Base-by-base conservation (phyloP, 2,888 invertebrate genomes). In the Sarcophaga carnaria region DNA sequence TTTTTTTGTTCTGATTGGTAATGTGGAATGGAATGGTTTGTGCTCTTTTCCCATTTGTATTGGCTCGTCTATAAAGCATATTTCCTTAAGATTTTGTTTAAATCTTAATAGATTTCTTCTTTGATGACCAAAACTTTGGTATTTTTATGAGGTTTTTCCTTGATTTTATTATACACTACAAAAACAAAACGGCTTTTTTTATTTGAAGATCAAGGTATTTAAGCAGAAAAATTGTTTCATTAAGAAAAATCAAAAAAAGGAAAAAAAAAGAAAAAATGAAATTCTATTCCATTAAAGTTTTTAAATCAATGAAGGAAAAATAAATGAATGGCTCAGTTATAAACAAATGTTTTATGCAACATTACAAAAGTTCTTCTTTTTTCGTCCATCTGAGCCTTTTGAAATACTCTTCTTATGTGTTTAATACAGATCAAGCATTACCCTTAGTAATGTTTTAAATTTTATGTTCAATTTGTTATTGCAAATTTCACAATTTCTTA, bases 51-150 rank as follows among this genome's bases (percentile, higher is more conserved):
- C 14, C 25, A 70, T 59, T 22, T 22, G 22, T 78, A 72, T 66
- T 76, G 80, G 60, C 64, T 80, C 60, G 59, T 45, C 70, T 70
- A 64, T 84, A 64, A 78, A 79, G 45, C 63, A 79, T 69, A 79
- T 64, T 80, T 63, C 37, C 25, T 70, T 80, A 22, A 54, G n/a
- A 22, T 77, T 37, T 22, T 78, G 63, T 45, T 69, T 27, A 8
- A 45, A 45, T 45, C 11, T 45, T 67, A n/a, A 45, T 47, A 59
- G 75, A 49, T 54, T 54, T 54, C 54, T 54, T 54, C 54, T 54
- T 54, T 54, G 54, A 49, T 54, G 54, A 54, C 54, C 54, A 54
- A 54, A 14, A 14, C 17, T 54, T 3, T 54, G 12, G 12, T 54
- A 54, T 54, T 54, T 54, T 54, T 54, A 54, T 54, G 54, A 54